Evolutionary conservation across 2,113 vertebrate species (phyloP).

Genomic region (Thinocorus orbignyianus): DNA sequence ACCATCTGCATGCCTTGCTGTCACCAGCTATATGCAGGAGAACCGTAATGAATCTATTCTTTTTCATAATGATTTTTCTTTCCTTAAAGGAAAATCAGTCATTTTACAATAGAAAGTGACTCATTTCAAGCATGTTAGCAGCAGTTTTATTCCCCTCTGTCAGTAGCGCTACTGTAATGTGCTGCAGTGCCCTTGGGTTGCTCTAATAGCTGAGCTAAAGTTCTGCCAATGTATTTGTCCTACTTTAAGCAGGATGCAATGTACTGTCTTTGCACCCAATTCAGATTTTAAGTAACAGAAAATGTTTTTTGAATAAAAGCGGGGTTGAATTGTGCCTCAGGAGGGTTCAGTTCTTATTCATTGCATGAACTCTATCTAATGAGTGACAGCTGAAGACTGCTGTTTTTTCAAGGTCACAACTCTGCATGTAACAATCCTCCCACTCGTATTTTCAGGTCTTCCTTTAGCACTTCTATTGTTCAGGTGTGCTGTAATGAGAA

Average conservation of each 20-base stretch:
- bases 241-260: conserved; percentile 8
- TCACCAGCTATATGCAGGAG: neutral
- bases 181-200: conserved; percentile 3
- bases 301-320: neutral
- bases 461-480: neutral
- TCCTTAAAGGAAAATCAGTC: conserved; percentile 13
- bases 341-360: neutral
- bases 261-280: neutral
- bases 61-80: neutral
- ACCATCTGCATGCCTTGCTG: neutral
- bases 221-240: conserved; percentile 30
- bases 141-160: neutral
- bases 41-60: neutral
- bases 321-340: neutral
- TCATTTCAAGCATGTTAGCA: neutral
- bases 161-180: neutral
- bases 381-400: neutral
- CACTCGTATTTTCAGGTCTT: neutral
- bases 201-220: neutral
- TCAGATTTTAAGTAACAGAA: conserved; percentile 28
- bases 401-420: conserved; percentile 32
- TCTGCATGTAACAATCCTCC: neutral
- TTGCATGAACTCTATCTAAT: conserved; percentile 8
- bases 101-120: conserved; percentile 8
- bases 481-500: neutral